Conservation (phyloP, 35 echinoderm and acorn worm genomes). For the Holothuria glaberrima region DNA sequence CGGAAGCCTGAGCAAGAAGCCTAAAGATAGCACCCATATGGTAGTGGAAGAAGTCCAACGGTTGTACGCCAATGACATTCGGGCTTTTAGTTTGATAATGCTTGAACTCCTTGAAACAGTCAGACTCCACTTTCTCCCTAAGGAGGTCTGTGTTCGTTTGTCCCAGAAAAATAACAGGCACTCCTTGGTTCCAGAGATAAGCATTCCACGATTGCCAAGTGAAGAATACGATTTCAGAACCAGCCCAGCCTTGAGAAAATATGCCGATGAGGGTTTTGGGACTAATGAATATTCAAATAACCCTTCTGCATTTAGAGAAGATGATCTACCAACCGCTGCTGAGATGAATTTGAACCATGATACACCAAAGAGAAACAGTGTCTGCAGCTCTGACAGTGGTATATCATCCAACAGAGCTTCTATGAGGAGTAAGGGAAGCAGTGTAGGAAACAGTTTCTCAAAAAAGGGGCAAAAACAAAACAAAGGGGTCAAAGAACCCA, state of each 20-base stretch:
- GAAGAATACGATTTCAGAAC: slow-evolving; percentile 29
- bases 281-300: not conserved
- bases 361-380: slow-evolving; percentile 69
- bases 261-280: not conserved
- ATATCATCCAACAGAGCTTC: slow-evolving; percentile 87
- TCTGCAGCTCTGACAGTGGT: slow-evolving; percentile 83
- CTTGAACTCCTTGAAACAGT: slow-evolving; percentile 77
- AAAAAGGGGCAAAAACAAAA: slow-evolving; percentile 2
- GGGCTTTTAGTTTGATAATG: slow-evolving; percentile 77
- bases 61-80: slow-evolving; percentile 68
- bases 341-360: slow-evolving; percentile 42
- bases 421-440: slow-evolving; percentile 75
- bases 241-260: not conserved
- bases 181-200: slow-evolving; percentile 31
- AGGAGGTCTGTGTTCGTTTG: slow-evolving; percentile 45
- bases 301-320: not conserved
- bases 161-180: slow-evolving; percentile 4
- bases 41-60: slow-evolving; percentile 58
- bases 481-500: slow-evolving; percentile 22
- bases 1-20: not conserved
- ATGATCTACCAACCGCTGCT: not conserved
- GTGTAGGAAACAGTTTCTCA: slow-evolving; percentile 54
- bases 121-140: slow-evolving; percentile 53
- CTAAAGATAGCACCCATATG: slow-evolving; percentile 19
- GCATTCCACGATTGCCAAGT: slow-evolving; percentile 40